Percentiles rank a stretch among this genome's conserved stretches.
These are phyloP conservation scores for Daboia siamensis DNA, from an alignment of 2,113 vertebrate species.

Conservation along the genomic window DNA sequence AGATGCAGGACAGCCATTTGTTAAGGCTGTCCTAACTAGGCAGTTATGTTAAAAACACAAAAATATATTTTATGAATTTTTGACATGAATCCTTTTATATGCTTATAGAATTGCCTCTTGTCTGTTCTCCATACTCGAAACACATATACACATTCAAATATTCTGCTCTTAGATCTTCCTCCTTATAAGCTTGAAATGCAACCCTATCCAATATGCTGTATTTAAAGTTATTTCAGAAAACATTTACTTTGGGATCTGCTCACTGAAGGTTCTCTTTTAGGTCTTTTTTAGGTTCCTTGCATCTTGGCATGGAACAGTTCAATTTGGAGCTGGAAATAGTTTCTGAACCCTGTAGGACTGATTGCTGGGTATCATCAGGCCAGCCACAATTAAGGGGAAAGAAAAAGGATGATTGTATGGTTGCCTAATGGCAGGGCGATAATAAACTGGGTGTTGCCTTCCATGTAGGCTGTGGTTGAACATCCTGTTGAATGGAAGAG, in stretches of 20 bases:
- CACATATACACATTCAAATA: neutral
- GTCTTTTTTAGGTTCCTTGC: constrained; percentile 10
- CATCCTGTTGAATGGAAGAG: constrained; percentile 4
- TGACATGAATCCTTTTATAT: no score
- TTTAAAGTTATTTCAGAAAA: neutral
- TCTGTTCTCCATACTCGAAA: neutral
- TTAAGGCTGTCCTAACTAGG: no score
- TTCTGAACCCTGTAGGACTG: constrained; percentile 15
- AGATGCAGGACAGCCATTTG: no score
- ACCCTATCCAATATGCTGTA: neutral
- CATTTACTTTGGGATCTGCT: neutral
- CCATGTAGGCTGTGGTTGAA: constrained; percentile 10
- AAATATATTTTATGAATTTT: neutral
- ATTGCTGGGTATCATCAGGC: constrained; percentile 25
- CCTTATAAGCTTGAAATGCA: neutral
- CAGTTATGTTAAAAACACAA: neutral
- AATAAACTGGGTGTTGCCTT: constrained; percentile 21
- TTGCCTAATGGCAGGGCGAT: constrained; percentile 19
- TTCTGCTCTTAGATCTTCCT: neutral
- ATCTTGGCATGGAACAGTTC: constrained; percentile 19
- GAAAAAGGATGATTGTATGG: constrained; percentile 22
- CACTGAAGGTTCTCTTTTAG: constrained; percentile 2
- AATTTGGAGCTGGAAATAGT: constrained; percentile 28
- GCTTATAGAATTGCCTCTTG: neutral
- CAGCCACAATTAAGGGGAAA: constrained; percentile 27